Base-by-base conservation (phyloP, 2,113 vertebrate genomes). In the Ochotona curzoniae region DNA sequence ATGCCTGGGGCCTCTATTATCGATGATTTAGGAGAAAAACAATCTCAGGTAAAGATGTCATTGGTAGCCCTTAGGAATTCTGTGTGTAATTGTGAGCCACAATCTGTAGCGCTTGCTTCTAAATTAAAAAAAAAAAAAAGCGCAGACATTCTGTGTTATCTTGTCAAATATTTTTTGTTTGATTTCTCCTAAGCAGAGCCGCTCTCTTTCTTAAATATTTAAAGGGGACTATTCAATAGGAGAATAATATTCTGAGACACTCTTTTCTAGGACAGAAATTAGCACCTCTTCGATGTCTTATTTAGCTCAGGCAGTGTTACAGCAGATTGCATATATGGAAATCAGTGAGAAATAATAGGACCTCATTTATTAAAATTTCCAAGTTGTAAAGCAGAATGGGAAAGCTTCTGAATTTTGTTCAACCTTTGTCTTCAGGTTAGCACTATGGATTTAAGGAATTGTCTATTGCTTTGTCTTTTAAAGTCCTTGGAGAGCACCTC, bases 1-100 rank as follows among this genome's bases (percentile, higher is more conserved):
- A 82, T 96, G 98, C 98, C 98, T 92, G 85, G 49, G 97, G 97
- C 92, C 54, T 96, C 87, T 93, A 63, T 91, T 97, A 97, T 83
- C 23, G 1, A 87, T 95, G 93, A 97, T 90, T 98, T 97, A 92
- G 91, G 32, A 97, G 96, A 93, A 81, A 97, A 97, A 93, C 93
- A 97, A 54, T 97, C 90, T 89, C 94, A 95, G 73, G 89, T 96
- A 97, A 94, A 97, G 71, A 94, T 96, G 83, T 97, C 93, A 96
- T 67, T 91, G 94, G 83, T 63, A 96, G 88, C 97, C 88, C 94
- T 92, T 86, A 91, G 85, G 94, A 95, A 51, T 57, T 90, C 38
- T 35, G 8, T 88, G 79, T 28, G 49, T 89, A 93, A 95, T 88
- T 83, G 70, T 80, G 63, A 94, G 54, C 51, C 32, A 84, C 20